phyloP scores from a whole-genome alignment of 2,888 invertebrate species.

The Cheilosia pagana region DNA sequence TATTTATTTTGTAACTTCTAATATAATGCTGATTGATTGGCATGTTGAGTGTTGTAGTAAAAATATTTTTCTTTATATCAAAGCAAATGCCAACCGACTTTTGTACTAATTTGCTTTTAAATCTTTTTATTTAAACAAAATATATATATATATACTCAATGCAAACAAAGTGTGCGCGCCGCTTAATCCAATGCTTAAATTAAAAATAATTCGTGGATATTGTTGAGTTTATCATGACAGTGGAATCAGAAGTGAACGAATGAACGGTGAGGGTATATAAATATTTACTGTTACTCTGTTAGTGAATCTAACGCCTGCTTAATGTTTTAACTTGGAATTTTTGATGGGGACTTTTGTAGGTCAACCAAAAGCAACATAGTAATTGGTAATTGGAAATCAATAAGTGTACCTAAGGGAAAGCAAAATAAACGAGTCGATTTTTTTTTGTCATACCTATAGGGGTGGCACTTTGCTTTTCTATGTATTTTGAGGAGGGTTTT shows the following conservation, averaged over 20 bases:
- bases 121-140: background rate
- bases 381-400: conserved; percentile 3
- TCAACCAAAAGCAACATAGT: background rate
- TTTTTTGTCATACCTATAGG: background rate
- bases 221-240: conserved; percentile 25
- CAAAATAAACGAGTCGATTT: background rate
- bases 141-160: background rate
- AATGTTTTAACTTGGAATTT: conserved; percentile 10
- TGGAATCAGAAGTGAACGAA: conserved; percentile 1
- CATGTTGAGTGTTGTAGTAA: conserved; percentile 7
- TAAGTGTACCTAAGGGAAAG: background rate
- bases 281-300: conserved; percentile 7
- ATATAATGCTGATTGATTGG: background rate
- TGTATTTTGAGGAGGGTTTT: too few species aligned
- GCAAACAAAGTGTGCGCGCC: background rate
- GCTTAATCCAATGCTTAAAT: conserved; percentile 7
- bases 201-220: conserved; percentile 10
- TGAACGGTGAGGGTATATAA: background rate
- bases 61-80: conserved; percentile 28
- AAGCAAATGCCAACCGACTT: conserved; percentile 13
- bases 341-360: conserved; percentile 20
- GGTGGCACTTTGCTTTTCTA: background rate
- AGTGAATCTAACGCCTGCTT: conserved; percentile 16
- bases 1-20: conserved; percentile 3
- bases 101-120: background rate